These are phyloP conservation scores for Andinoacara biseriatus DNA, from an alignment of 2,113 vertebrate genomes.

Conservation along the genomic window DNA sequence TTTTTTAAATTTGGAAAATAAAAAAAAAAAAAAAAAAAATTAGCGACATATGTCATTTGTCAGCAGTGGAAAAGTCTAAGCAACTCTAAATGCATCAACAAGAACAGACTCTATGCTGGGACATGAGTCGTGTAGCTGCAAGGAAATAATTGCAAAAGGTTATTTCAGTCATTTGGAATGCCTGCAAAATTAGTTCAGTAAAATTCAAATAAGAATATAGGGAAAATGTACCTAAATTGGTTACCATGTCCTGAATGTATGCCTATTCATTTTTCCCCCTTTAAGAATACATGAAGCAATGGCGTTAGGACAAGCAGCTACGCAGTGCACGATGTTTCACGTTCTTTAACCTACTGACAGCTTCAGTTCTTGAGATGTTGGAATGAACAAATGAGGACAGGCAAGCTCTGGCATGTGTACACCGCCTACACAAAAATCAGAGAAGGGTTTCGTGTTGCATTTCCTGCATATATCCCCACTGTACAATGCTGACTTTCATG, in stretches of 20 bases:
- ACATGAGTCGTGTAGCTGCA: background rate
- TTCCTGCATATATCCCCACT: background rate
- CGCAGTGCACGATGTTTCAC: no score
- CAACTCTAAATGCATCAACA: background rate
- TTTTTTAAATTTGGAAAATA: background rate
- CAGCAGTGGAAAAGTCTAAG: background rate
- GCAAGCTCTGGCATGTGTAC: background rate
- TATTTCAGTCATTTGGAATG: constrained; percentile 12
- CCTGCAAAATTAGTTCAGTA: background rate
- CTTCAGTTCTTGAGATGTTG: background rate
- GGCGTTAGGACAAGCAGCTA: background rate
- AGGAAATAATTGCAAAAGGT: constrained; percentile 9
- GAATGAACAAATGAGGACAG: background rate
- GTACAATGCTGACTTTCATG: no score
- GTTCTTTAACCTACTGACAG: background rate
- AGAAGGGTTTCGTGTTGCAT: background rate
- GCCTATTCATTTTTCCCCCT: background rate
- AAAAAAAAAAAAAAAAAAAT: background rate
- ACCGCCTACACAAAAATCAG: background rate
- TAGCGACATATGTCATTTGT: background rate
- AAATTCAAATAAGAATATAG: background rate
- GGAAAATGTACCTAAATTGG: background rate
- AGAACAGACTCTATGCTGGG: background rate
- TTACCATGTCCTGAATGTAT: background rate
- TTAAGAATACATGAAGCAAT: background rate